Evolutionary conservation across 2,113 vertebrate species (phyloP), one percentile per base, ranked within the genome.

Genomic region (Chauna torquata): DNA sequence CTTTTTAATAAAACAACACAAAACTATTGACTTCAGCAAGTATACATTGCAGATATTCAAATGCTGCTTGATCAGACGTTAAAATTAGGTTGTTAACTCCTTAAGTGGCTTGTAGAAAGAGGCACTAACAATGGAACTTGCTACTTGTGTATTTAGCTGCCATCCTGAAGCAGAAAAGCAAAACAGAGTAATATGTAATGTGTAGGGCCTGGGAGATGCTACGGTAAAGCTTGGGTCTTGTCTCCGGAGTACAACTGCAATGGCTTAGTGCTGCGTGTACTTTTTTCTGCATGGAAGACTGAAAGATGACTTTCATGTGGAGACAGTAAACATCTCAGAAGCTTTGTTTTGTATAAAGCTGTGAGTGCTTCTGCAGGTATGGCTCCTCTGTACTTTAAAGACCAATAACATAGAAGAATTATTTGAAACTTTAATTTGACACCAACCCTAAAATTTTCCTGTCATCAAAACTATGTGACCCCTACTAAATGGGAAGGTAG

Each of bases 381-480:
- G 3, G 15, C 55, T 81, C 6, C 24, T 54, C 76, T 81, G 49
- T 23, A 54, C 20, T 65, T 88, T 45, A 12, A 90, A 74, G 80
- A 83, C 16, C 50, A 82, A 40, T n/a, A 84, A 19, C 1, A 71
- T 12, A 14, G 38, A 78, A 86, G n/a, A 92, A 86, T 59, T 14
- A 62, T 3, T 5, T 20, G 15, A 88, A 81, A 9, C 12, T 77
- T 90, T 50, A 27, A 24, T 66, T 74, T 69, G 59, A 50, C n/a
- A 68, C 16, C 78, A 71, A 64, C 3, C 8, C 15, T 68, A 71
- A n/a, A 12, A 81, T 47, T 81, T 80, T 66, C 16, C 34, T 13
- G 32, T 50, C 0, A 0, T 40, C 77, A 66, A n/a, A 5, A 10
- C 14, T n/a, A 45, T 0, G 2, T 66, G 24, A 47, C 8, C 14